phyloP scores from a whole-genome alignment of 1,140 invertebrate genomes.

The Olivierus martensii region DNA sequence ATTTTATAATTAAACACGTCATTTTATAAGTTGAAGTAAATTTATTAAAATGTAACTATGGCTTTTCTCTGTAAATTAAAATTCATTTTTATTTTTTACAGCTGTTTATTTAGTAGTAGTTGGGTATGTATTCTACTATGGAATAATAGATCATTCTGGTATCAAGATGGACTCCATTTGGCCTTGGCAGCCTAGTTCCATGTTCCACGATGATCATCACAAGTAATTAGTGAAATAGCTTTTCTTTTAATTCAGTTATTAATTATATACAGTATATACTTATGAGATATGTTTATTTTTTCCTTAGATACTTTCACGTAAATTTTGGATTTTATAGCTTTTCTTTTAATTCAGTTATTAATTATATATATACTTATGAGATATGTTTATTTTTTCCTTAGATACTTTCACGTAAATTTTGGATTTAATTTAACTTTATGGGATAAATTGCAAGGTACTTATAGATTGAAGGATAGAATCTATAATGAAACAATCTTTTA shows the following conservation, averaged over 20 bases:
- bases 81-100: conserved; percentile 31
- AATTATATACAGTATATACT: neutral
- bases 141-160: conserved; percentile 59
- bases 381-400: no score
- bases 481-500: conserved; percentile 52
- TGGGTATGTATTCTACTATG: conserved; percentile 54
- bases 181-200: conserved; percentile 59
- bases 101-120: conserved; percentile 40
- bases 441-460: conserved; percentile 53
- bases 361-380: neutral
- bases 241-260: neutral
- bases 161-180: conserved; percentile 54
- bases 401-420: conserved; percentile 53
- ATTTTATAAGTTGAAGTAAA: no score
- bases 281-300: no score
- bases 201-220: conserved; percentile 62
- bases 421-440: conserved; percentile 42
- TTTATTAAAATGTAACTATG: no score
- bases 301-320: conserved; percentile 44
- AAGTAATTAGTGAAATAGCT: conserved; percentile 33
- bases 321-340: conserved; percentile 47
- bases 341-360: neutral
- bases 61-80: no score
- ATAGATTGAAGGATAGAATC: conserved; percentile 42
- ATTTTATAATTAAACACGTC: no score